Evolutionary conservation across 2,113 vertebrate genomes (phyloP).

Genomic region (Axis porcinus): DNA sequence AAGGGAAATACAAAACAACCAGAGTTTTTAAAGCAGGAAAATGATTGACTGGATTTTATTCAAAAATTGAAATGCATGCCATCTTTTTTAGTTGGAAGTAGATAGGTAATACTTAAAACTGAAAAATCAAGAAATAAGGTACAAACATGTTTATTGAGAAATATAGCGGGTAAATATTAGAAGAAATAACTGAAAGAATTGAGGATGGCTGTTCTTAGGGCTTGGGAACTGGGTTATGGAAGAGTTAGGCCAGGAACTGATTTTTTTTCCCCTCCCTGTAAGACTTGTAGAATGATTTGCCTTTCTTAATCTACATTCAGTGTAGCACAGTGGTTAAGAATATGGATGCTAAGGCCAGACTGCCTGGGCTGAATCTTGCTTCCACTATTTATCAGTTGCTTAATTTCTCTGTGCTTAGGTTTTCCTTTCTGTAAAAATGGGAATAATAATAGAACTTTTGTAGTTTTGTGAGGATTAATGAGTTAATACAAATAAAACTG

Average conservation of each 20-base stretch:
- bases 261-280: neutral
- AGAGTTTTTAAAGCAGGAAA: neutral
- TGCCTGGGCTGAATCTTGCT: neutral
- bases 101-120: neutral
- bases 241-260: neutral
- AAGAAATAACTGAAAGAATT: neutral
- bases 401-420: neutral
- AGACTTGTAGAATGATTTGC: neutral
- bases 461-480: neutral
- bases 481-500: neutral
- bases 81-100: neutral
- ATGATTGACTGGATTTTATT: neutral
- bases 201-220: neutral
- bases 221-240: neutral
- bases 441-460: neutral
- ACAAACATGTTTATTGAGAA: neutral
- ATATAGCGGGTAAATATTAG: neutral
- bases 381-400: neutral
- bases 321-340: neutral
- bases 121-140: neutral
- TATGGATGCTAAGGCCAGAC: neutral
- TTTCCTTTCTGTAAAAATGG: slow-evolving; percentile 5
- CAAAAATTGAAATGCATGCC: neutral
- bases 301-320: neutral
- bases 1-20: neutral